Evolutionary conservation across 1,140 invertebrate species (phyloP).

Genomic region (Camponotus pennsylvanicus): DNA sequence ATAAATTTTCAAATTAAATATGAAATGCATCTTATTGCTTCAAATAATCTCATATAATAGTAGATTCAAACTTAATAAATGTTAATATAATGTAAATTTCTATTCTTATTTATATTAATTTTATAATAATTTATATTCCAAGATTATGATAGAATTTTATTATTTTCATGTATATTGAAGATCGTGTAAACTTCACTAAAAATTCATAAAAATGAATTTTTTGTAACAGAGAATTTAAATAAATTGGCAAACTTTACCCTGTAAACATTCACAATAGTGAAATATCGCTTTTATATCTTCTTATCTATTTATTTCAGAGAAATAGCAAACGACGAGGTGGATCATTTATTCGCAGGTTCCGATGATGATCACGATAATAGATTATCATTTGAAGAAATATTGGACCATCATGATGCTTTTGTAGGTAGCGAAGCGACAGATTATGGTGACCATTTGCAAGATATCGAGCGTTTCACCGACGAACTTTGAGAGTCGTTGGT

Average conservation of each 20-base stretch:
- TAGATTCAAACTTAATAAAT: conserved; percentile 4
- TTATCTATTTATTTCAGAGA: conserved; percentile 87
- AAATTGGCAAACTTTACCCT: conserved; percentile 19
- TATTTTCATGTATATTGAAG: background rate
- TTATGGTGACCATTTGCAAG: conserved; percentile 95
- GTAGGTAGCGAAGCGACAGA: conserved; percentile 99
- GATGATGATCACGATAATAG: conserved; percentile 95
- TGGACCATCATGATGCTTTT: conserved; percentile 96
- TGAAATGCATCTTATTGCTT: background rate
- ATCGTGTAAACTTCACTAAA: background rate
- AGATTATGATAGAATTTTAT: too few species aligned
- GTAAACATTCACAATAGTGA: background rate
- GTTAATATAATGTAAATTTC: background rate
- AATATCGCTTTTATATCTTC: background rate
- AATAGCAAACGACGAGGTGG: conserved; percentile 96
- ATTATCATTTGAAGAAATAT: conserved; percentile 94
- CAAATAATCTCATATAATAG: background rate
- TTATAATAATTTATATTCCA: background rate
- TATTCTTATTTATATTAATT: background rate
- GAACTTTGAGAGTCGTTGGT: conserved; percentile 89
- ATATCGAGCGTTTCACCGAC: conserved; percentile 93
- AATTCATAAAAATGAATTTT: background rate
- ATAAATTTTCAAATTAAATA: background rate
- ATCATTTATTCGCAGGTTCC: conserved; percentile 95
- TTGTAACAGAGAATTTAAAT: background rate